Percentiles rank a stretch among this genome's conserved stretches.
Conservation (phyloP, 2,113 vertebrate species). For the Taxidea taxus region DNA sequence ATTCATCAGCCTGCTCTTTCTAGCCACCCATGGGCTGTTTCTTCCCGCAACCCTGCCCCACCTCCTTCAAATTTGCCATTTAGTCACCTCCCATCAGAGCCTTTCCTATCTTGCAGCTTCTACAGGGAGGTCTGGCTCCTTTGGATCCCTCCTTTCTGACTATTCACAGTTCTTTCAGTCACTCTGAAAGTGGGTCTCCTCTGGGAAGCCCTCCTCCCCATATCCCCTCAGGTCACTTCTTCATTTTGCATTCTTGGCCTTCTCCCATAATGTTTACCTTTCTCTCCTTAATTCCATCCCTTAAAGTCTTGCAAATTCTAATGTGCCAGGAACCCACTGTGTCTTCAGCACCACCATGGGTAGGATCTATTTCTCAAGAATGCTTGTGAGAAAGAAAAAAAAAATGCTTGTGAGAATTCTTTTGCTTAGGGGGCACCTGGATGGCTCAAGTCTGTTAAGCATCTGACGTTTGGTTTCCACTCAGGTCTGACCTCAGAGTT, state of each 20-base stretch:
- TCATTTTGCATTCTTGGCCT: not conserved
- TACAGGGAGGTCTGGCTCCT: not conserved
- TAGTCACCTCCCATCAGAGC: not conserved
- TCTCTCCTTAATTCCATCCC: not conserved
- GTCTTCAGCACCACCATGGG: not conserved
- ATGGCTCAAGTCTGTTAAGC: not conserved
- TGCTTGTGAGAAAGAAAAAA: not conserved
- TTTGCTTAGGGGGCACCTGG: not conserved
- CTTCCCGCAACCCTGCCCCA: not conserved
- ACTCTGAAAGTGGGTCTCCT: not conserved
- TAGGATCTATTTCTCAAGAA: not conserved
- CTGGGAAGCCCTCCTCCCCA: not conserved
- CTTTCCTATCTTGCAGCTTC: not conserved
- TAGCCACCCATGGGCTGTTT: not conserved
- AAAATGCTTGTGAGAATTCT: not conserved
- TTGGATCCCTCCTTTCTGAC: not conserved
- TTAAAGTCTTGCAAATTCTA: not conserved
- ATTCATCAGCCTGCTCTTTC: not conserved
- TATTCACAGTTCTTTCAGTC: not conserved
- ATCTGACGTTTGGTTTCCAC: not conserved
- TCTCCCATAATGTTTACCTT: not conserved
- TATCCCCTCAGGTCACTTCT: not conserved
- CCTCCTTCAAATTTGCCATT: not conserved
- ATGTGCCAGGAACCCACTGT: not conserved
- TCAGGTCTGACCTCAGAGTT: not conserved